Conservation (phyloP, 2,888 invertebrate species). For the Azorinus chamasolen region DNA sequence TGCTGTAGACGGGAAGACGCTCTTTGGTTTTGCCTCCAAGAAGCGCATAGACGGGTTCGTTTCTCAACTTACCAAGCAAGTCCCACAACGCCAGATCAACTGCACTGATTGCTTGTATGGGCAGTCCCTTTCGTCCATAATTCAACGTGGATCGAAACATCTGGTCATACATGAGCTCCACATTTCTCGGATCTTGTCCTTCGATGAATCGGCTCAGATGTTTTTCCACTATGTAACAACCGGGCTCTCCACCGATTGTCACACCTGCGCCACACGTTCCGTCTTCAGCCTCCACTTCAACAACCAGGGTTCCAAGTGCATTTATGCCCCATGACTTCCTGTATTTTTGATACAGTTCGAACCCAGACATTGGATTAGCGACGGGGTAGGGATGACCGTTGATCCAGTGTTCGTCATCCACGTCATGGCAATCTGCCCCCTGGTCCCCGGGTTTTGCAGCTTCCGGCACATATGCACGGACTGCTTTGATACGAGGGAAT, state of each 20-base stretch:
- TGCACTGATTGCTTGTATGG: conserved; percentile 83
- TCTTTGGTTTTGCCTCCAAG: conserved; percentile 84
- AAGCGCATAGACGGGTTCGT: conserved; percentile 83
- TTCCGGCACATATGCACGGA: conserved; percentile 77
- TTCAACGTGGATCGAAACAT: conserved; percentile 83
- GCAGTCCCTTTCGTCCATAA: conserved; percentile 83
- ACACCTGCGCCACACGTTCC: conserved; percentile 83
- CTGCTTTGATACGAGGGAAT: conserved; percentile 76
- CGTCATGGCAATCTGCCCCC: conserved; percentile 84
- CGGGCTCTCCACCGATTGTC: conserved; percentile 83
- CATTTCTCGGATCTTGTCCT: conserved; percentile 83
- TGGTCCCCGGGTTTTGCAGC: conserved; percentile 67
- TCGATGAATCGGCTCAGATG: conserved; percentile 84
- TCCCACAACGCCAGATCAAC: conserved; percentile 85
- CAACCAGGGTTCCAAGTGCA: conserved; percentile 81
- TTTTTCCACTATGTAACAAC: conserved; percentile 83
- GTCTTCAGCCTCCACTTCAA: conserved; percentile 83
- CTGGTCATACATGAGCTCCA: conserved; percentile 83
- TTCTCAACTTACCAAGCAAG: conserved; percentile 79
- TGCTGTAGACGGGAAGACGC: conserved; percentile 82
- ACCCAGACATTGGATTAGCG: conserved; percentile 83
- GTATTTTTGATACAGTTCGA: conserved; percentile 75
- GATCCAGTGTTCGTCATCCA: conserved; percentile 83
- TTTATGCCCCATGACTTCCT: conserved; percentile 85
- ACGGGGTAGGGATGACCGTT: conserved; percentile 81